These are phyloP conservation scores for Oreonectes daqikongensis DNA, from an alignment of 2,797 vertebrate genomes.

Conservation along the genomic window DNA sequence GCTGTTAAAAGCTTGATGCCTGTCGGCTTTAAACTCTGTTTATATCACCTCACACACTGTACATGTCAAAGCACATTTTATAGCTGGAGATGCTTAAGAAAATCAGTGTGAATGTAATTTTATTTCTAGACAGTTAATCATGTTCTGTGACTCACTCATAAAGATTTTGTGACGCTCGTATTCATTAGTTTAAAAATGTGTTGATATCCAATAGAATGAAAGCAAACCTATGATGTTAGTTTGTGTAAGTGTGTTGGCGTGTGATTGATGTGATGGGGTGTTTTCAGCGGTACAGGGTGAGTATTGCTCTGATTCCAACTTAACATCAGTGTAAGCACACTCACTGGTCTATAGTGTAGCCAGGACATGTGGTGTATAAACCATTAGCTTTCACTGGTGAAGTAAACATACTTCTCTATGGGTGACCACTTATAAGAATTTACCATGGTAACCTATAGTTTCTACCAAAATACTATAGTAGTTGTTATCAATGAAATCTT, in stretches of 20 bases:
- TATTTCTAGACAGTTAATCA: too few species aligned
- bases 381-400: constrained; percentile 10
- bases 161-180: too few species aligned
- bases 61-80: background rate
- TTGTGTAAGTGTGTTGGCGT: background rate
- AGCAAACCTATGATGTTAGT: background rate
- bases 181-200: too few species aligned
- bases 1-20: background rate
- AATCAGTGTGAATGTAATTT: too few species aligned
- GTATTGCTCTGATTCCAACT: background rate
- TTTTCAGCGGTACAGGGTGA: background rate
- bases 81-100: too few species aligned
- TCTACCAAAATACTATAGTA: background rate
- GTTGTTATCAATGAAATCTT: too few species aligned
- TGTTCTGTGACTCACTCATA: too few species aligned
- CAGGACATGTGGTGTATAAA: constrained; percentile 1
- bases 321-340: background rate
- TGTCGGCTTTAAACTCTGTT: background rate
- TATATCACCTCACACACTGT: background rate
- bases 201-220: background rate
- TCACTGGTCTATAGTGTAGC: constrained; percentile 15
- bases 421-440: background rate
- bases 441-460: background rate
- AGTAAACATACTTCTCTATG: background rate
- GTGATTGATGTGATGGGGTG: background rate